Evolutionary conservation across 2,888 invertebrate species (phyloP).

Genomic region (Apomyelois bistriatella): DNA sequence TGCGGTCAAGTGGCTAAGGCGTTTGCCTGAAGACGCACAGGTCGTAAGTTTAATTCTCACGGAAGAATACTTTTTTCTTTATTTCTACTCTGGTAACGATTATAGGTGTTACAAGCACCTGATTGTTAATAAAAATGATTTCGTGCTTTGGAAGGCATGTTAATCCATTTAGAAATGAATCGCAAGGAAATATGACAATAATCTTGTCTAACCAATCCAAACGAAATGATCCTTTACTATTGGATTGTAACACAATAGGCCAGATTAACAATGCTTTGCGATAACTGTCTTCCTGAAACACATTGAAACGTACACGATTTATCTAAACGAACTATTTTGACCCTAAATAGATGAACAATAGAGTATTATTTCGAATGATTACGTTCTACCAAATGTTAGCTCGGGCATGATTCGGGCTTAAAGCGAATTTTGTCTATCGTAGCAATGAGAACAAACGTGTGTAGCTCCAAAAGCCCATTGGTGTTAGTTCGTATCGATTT

Average conservation of each 20-base stretch:
- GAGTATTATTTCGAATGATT: slow-evolving; percentile 21
- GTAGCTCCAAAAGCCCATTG: slow-evolving; percentile 25
- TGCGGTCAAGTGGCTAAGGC: no score
- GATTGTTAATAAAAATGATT: no score
- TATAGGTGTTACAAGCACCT: no score
- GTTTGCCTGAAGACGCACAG: no score
- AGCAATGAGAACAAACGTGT: slow-evolving; percentile 42
- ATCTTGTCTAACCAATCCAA: slow-evolving; percentile 13
- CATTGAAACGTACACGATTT: slow-evolving; percentile 1
- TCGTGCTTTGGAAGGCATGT: no score
- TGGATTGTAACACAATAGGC: slow-evolving; percentile 39
- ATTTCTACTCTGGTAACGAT: no score
- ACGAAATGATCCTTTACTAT: slow-evolving; percentile 22
- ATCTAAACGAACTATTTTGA: slow-evolving; percentile 13
- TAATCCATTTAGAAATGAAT: no score
- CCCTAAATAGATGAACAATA: slow-evolving; percentile 17
- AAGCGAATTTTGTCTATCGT: slow-evolving; percentile 42
- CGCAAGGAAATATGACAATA: neutral
- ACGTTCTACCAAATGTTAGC: slow-evolving; percentile 30
- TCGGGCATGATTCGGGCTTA: slow-evolving; percentile 45
- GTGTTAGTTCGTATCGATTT: slow-evolving; percentile 32
- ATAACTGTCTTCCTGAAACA: slow-evolving; percentile 36
- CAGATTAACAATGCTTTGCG: slow-evolving; percentile 43
- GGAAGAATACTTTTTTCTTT: no score
- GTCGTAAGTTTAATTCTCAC: no score